phyloP scores from a whole-genome alignment of 2,888 invertebrate genomes.

The Tetragonula carbonaria region DNA sequence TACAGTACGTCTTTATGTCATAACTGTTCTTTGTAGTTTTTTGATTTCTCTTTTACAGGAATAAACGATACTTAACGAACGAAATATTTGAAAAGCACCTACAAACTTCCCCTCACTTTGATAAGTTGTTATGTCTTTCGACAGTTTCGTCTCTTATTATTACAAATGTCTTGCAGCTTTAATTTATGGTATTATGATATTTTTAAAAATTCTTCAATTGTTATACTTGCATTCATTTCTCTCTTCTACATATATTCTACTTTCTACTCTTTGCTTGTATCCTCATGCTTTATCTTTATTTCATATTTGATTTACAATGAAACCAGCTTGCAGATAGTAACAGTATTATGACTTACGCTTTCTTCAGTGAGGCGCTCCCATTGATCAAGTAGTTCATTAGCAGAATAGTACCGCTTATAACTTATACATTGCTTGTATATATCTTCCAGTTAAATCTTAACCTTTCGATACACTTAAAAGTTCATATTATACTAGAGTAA shows the following conservation, averaged over 20 bases:
- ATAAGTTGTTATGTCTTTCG: constrained; percentile 4
- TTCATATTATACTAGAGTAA: not conserved
- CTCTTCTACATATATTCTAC: not conserved
- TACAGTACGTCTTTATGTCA: not conserved
- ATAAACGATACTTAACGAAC: not conserved
- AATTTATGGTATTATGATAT: not conserved
- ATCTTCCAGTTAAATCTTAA: constrained; percentile 1
- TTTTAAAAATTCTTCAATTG: constrained; percentile 2
- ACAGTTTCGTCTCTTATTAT: constrained; percentile 15
- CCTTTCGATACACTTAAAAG: not conserved
- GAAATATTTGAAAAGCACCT: constrained; percentile 14
- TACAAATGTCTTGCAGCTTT: not conserved
- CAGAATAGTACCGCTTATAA: constrained; percentile 39
- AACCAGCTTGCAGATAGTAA: not conserved
- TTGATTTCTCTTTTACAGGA: not conserved
- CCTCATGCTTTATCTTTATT: not conserved
- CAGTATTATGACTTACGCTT: constrained; percentile 24
- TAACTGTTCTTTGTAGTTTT: not conserved
- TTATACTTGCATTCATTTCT: not conserved
- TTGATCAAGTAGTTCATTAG: constrained; percentile 40
- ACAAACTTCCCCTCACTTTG: not conserved
- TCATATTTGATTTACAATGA: not conserved
- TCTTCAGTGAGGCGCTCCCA: constrained; percentile 15
- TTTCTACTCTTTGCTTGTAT: not conserved
- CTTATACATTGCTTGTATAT: constrained; percentile 6